These are phyloP conservation scores for Hippocampus zosterae DNA, from an alignment of 2,113 vertebrate genomes.

Conservation along the genomic window DNA sequence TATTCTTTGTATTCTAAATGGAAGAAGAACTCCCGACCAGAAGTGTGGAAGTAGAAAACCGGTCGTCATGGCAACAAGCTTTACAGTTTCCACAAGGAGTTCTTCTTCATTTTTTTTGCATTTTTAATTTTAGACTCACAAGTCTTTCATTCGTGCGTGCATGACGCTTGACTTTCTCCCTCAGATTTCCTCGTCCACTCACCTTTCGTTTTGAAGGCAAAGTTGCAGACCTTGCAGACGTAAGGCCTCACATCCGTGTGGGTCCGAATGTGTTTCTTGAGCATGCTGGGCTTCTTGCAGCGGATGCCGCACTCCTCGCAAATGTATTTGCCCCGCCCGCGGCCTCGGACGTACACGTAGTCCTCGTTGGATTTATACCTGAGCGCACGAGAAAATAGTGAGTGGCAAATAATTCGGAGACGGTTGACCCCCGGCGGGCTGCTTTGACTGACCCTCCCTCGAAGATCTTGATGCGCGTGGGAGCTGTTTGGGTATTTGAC, in stretches of 20 bases:
- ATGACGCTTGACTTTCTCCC: too few species aligned
- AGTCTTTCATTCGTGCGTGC: too few species aligned
- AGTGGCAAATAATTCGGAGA: neutral
- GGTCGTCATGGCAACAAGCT: too few species aligned
- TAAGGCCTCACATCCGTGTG: conserved; percentile 96
- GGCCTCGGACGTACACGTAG: conserved; percentile 95
- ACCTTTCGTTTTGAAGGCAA: conserved; percentile 99
- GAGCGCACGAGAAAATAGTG: conserved; percentile 18
- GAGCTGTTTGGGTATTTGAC: conserved; percentile 80
- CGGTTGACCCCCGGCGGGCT: neutral
- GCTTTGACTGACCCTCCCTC: conserved; percentile 89
- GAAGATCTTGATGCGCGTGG: conserved; percentile 96
- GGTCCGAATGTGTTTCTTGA: conserved; percentile 97
- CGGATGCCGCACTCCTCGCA: conserved; percentile 99
- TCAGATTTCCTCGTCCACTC: neutral
- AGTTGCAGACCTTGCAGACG: conserved; percentile 96
- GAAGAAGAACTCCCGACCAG: too few species aligned
- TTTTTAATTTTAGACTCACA: too few species aligned
- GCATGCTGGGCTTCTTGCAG: conserved; percentile 99
- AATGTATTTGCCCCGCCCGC: conserved; percentile 96
- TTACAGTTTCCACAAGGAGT: too few species aligned
- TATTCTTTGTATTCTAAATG: too few species aligned
- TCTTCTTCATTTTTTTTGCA: too few species aligned
- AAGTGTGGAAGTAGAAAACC: too few species aligned
- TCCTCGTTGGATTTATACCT: conserved; percentile 99